Evolutionary conservation across 2,888 invertebrate species (phyloP).

Genomic region (Thereva nobilitata): DNA sequence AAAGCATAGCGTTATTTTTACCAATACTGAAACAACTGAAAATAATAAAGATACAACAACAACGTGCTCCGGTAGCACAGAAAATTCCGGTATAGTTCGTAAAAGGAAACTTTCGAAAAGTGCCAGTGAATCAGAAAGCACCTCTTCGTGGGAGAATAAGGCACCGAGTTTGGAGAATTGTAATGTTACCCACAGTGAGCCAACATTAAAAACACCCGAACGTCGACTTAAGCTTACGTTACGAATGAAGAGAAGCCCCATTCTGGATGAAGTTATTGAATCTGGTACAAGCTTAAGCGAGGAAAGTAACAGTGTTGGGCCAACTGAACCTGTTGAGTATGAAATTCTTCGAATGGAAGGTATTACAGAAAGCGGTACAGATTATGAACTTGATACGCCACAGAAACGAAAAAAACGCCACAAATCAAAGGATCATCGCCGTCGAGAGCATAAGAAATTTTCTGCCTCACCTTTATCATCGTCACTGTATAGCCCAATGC

Average conservation of each 20-base stretch:
- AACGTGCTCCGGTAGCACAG: slow-evolving; percentile 13
- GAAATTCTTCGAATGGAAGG: slow-evolving; percentile 84
- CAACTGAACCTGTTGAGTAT: slow-evolving; percentile 69
- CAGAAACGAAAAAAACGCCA: slow-evolving; percentile 64
- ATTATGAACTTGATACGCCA: slow-evolving; percentile 41
- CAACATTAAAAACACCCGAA: slow-evolving; percentile 56
- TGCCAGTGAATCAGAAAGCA: slow-evolving; percentile 47
- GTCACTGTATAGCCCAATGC: slow-evolving; percentile 58
- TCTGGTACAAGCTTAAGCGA: slow-evolving; percentile 73
- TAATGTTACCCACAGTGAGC: slow-evolving; percentile 43
- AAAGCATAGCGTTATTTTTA: no score
- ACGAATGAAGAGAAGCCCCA: slow-evolving; percentile 84
- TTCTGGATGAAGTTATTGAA: slow-evolving; percentile 82
- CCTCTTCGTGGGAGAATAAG: slow-evolving; percentile 49
- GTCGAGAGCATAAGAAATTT: slow-evolving; percentile 41
- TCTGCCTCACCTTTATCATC: slow-evolving; percentile 42
- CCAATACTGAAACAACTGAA: not conserved
- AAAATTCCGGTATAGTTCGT: slow-evolving; percentile 26
- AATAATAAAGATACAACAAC: slow-evolving; percentile 39
- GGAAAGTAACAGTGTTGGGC: slow-evolving; percentile 55
- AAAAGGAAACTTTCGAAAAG: slow-evolving; percentile 43
- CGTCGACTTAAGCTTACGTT: slow-evolving; percentile 74
- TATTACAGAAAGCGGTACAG: slow-evolving; percentile 59
- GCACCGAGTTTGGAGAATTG: slow-evolving; percentile 45
- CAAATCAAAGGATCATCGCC: slow-evolving; percentile 60